These are phyloP conservation scores for Agrilus mali DNA, from an alignment of 2,888 invertebrate species.

Conservation along the genomic window DNA sequence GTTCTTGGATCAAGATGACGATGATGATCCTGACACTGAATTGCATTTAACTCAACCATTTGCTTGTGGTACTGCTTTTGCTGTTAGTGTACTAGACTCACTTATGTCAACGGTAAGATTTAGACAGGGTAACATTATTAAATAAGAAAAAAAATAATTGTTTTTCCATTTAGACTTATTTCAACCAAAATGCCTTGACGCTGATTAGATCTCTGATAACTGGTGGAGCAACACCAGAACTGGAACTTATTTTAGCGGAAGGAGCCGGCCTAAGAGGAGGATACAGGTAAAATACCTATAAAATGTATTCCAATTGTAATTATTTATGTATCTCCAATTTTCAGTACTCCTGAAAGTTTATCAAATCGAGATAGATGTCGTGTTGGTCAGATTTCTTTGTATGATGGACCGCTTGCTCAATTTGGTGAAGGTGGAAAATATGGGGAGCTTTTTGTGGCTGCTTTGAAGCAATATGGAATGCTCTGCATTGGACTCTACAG, in stretches of 20 bases:
- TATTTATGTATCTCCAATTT: too few species aligned
- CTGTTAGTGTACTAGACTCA: conserved; percentile 98
- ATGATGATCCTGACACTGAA: conserved; percentile 99
- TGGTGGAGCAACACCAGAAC: conserved; percentile 98
- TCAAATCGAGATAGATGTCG: conserved; percentile 94
- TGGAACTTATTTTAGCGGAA: conserved; percentile 97
- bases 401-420: conserved; percentile 93
- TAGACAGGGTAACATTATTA: neutral
- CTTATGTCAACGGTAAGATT: conserved; percentile 95
- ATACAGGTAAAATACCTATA: conserved; percentile 50
- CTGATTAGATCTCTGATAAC: conserved; percentile 97
- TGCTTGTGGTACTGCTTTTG: conserved; percentile 99
- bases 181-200: conserved; percentile 99
- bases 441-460: conserved; percentile 93
- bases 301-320: too few species aligned
- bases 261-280: conserved; percentile 97
- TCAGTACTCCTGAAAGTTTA: conserved; percentile 86
- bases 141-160: conserved; percentile 1
- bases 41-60: conserved; percentile 99
- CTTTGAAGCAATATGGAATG: conserved; percentile 95
- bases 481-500: conserved; percentile 98
- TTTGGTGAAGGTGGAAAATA: conserved; percentile 97
- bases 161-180: conserved; percentile 73
- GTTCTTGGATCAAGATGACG: conserved; percentile 94
- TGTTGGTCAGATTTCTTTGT: conserved; percentile 96